These are phyloP conservation scores for Solea senegalensis DNA, from an alignment of 2,113 vertebrate genomes.

Conservation along the genomic window DNA sequence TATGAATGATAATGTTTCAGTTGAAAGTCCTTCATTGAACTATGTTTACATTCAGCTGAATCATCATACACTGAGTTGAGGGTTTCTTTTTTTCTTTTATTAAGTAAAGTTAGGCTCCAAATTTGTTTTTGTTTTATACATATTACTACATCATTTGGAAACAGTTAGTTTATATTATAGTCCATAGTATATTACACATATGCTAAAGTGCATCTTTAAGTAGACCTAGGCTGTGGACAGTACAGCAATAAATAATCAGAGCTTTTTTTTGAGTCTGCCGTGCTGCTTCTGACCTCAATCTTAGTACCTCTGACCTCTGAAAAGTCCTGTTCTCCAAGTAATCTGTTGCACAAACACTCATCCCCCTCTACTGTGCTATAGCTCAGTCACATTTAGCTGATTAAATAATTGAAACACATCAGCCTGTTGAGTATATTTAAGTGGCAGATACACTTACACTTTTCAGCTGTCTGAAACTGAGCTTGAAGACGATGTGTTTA, in stretches of 20 bases:
- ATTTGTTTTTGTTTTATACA: neutral
- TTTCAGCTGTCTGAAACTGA: slow-evolving; percentile 5
- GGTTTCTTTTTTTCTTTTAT: neutral
- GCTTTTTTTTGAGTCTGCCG: neutral
- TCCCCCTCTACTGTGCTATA: neutral
- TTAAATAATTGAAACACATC: neutral
- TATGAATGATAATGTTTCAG: slow-evolving; percentile 51
- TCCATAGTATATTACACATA: slow-evolving; percentile 16
- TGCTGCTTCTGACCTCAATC: neutral
- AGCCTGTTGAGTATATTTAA: neutral
- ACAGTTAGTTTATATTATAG: neutral
- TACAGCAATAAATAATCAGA: neutral
- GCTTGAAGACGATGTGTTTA: slow-evolving; percentile 3
- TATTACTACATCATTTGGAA: no score
- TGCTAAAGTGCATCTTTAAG: neutral
- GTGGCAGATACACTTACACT: neutral
- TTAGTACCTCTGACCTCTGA: neutral
- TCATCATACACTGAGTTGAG: neutral
- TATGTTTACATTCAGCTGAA: slow-evolving; percentile 3
- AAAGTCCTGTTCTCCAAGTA: neutral
- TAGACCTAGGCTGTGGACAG: neutral
- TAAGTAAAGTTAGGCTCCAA: neutral
- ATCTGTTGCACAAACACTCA: slow-evolving; percentile 3
- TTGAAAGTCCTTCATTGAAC: slow-evolving; percentile 11
- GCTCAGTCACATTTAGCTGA: neutral